A percentile compares a stretch with the other conserved stretches of the same genome.
Evolutionary conservation across 2,888 invertebrate genomes (phyloP).

Genomic region (Parascotia fuliginaria): DNA sequence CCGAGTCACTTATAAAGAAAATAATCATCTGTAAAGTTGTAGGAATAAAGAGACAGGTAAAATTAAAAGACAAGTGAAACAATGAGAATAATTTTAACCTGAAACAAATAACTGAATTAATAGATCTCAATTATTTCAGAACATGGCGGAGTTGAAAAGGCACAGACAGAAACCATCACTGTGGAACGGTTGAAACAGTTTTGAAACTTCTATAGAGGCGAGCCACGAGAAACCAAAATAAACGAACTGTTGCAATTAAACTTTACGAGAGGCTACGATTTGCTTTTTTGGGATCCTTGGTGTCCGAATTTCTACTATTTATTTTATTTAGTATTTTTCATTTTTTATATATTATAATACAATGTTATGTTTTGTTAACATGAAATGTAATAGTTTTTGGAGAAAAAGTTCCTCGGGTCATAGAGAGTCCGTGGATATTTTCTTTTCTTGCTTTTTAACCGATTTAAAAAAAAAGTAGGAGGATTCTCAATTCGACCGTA

Average conservation of each 20-base stretch:
- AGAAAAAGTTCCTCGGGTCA: no score
- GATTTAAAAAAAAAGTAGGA: no score
- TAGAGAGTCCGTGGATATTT: no score
- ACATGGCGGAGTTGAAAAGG: constrained; percentile 25
- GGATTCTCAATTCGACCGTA: no score
- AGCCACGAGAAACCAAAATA: constrained; percentile 47
- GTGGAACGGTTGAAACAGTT: constrained; percentile 29
- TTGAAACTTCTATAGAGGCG: constrained; percentile 32
- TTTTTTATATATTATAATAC: no score
- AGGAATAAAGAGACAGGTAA: constrained; percentile 10
- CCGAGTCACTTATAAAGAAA: no score
- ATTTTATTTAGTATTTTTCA: no score
- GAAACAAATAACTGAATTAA: constrained; percentile 19
- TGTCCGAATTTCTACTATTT: background rate
- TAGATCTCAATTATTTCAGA: constrained; percentile 34
- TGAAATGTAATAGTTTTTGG: no score
- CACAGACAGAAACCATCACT: constrained; percentile 15
- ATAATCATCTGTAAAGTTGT: no score
- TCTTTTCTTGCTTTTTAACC: no score
- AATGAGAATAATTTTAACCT: constrained; percentile 8
- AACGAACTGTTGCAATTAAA: constrained; percentile 62
- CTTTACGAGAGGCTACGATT: constrained; percentile 45
- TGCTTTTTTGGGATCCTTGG: constrained; percentile 25
- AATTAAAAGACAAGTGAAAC: constrained; percentile 12
- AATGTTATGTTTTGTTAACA: no score